Percentiles rank a stretch among this genome's conserved stretches.
These are phyloP conservation scores for Zootermopsis nevadensis DNA, from an alignment of 2,888 invertebrate species.

Conservation along the genomic window DNA sequence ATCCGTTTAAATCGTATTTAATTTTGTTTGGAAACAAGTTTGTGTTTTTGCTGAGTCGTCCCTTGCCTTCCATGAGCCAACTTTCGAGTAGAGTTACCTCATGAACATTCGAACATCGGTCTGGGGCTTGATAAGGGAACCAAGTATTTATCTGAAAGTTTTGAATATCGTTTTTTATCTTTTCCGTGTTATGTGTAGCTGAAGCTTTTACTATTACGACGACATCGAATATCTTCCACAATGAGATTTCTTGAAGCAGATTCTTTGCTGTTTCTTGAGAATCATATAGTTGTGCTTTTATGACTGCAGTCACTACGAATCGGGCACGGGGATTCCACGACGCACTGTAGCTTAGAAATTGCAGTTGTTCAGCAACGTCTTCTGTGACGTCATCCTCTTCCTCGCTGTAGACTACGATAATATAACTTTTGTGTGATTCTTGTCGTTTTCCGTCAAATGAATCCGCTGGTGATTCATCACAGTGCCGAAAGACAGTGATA, in stretches of 20 bases:
- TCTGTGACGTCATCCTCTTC: neutral
- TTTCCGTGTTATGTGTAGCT: neutral
- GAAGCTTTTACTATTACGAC: neutral
- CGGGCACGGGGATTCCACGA: conserved; percentile 26
- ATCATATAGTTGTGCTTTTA: neutral
- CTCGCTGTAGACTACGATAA: neutral
- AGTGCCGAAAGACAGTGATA: neutral
- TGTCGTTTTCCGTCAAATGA: neutral
- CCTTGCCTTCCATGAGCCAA: neutral
- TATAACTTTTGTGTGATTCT: neutral
- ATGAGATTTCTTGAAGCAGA: neutral
- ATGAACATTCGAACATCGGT: neutral
- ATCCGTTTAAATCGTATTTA: neutral
- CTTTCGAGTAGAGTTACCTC: neutral
- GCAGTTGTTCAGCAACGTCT: neutral
- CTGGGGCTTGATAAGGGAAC: conserved; percentile 32
- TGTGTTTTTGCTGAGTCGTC: neutral
- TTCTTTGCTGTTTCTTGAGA: neutral
- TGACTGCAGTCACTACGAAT: neutral
- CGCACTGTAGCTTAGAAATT: neutral
- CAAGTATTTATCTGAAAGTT: neutral
- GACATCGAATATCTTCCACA: neutral
- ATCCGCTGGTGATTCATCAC: neutral
- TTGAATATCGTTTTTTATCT: neutral
- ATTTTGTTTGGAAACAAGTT: conserved; percentile 9